A percentile compares a stretch with the other conserved stretches of the same genome.
phyloP scores from a whole-genome alignment of 1,140 invertebrate species.

The Sarcophaga peregrina region DNA sequence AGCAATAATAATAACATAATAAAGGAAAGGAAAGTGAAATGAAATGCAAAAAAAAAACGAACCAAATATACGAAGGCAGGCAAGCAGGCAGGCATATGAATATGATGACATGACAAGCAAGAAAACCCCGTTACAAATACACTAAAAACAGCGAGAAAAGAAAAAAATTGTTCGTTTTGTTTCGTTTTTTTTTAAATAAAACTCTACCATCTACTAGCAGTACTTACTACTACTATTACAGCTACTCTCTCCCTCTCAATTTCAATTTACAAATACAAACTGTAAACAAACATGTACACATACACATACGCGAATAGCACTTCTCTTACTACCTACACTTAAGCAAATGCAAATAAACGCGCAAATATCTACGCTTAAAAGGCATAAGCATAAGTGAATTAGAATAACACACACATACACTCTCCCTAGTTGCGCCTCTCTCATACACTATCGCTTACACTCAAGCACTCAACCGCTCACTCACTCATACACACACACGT shows the following conservation, averaged over 20 bases:
- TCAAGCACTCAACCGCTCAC: no score
- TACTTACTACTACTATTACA: no score
- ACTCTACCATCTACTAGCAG: neutral
- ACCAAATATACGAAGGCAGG: no score
- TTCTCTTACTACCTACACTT: conserved; percentile 15
- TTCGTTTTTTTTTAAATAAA: neutral
- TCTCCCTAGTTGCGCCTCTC: no score
- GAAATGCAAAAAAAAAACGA: neutral
- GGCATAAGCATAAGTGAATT: neutral
- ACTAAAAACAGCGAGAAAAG: neutral
- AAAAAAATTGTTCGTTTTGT: neutral
- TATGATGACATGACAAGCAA: conserved; percentile 21
- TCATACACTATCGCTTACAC: neutral
- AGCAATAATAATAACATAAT: no score
- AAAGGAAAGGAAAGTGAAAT: no score
- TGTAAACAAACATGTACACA: neutral
- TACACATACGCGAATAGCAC: neutral
- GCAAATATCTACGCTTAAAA: no score
- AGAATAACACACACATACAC: neutral
- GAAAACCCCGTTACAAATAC: neutral
- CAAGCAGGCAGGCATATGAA: neutral
- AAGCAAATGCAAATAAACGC: neutral
- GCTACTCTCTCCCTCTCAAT: neutral
- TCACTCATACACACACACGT: neutral
- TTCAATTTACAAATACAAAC: neutral